Base-by-base conservation (phyloP, 2,797 vertebrate species). In the Gorsachius magnificus region DNA sequence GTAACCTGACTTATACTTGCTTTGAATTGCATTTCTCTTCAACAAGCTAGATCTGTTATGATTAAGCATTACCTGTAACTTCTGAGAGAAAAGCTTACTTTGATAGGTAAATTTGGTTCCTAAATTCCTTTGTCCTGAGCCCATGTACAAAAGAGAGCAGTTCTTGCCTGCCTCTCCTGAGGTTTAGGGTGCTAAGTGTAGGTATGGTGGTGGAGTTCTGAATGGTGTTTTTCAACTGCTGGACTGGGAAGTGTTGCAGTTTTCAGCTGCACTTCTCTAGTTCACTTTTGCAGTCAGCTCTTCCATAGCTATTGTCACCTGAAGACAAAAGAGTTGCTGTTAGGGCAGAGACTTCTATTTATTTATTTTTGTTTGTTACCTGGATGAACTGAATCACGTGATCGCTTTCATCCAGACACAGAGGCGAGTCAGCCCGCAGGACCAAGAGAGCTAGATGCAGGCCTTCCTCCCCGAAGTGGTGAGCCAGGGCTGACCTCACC, bases 401-500 rank as follows among this genome's bases (percentile, higher is more conserved):
- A 13, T 93, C 15, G 1, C 82, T 97, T 65, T 98, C 98, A 29
- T 95, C 96, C 1, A 81, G 88, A 18, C 96, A 97, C 5, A 96
- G 54, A 8, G 96, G 98, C n/a, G 97, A 29, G 26, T 99, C 98
- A 13, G 97, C 98, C 86, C 98, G 98, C n/a, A 98, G 91, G 19
- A 98, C 97, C n/a, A 98, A 70, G 75, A 98, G 91, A 4, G 98
- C 96, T 5, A 98, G 94, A 41, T 99, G 98, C 57, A 99, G 97
- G 7, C 98, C 98, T 17, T 97, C 95, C 9, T 97, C 91, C 2
- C 97, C 77, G 0, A 98, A 98, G 46, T 98, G 97, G 25, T 94
- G 92, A 41, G n/a, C 93, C 57, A 94, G 68, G 54, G 95, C 98
- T n/a, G 94, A 89, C 64, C 71, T 95, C 41, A 98, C 66, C 0